These are phyloP conservation scores for Phengaris arion DNA, from an alignment of 2,888 invertebrate species.

Conservation along the genomic window DNA sequence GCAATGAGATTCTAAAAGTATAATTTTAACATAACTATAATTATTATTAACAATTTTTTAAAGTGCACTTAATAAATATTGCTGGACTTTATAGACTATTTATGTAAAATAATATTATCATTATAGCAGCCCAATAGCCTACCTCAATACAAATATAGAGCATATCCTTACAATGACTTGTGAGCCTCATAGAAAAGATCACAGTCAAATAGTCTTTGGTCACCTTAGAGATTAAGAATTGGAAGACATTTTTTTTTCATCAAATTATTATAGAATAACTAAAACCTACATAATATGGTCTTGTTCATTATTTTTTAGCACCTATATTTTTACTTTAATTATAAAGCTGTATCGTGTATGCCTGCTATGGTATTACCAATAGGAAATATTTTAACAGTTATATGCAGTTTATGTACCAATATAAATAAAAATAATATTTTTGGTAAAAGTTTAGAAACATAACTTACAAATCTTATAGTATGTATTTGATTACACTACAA, in stretches of 20 bases:
- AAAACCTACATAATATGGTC: no score
- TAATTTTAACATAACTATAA: background rate
- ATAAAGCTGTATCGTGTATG: no score
- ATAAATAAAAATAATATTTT: background rate
- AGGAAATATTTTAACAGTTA: no score
- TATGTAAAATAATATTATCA: background rate
- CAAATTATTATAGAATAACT: no score
- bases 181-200: background rate
- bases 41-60: background rate
- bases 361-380: no score
- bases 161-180: background rate
- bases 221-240: background rate
- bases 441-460: background rate
- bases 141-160: background rate
- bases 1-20: background rate
- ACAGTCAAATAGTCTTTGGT: constrained; percentile 24
- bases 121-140: background rate
- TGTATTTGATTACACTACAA: background rate
- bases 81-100: background rate
- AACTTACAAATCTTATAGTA: no score
- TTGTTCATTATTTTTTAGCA: no score
- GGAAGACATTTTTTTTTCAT: background rate
- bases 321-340: no score
- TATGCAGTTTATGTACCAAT: background rate
- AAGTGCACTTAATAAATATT: constrained; percentile 1